phyloP scores from a whole-genome alignment of 2,797 vertebrate genomes.

The Poecile montanus region DNA sequence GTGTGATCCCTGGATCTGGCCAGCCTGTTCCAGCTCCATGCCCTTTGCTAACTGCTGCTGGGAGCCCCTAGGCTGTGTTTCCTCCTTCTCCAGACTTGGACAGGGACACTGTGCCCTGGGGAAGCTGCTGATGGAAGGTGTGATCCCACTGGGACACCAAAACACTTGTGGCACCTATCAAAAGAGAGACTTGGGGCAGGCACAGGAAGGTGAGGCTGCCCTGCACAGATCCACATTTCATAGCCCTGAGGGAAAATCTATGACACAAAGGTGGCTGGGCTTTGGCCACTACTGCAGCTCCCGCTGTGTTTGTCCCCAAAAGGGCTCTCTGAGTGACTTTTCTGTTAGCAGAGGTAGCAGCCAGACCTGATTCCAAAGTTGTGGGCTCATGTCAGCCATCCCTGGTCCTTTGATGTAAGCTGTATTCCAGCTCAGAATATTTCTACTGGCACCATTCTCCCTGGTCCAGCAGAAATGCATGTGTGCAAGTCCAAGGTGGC shows the following conservation, averaged over 20 bases:
- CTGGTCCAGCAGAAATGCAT: rapidly evolving
- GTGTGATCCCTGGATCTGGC: not conserved
- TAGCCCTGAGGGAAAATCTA: not conserved
- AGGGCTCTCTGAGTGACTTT: not conserved
- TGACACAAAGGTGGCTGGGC: rapidly evolving
- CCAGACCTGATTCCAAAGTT: not conserved
- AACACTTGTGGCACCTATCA: rapidly evolving
- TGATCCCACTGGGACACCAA: not conserved
- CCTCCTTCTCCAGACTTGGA: not conserved
- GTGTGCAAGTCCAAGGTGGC: rapidly evolving
- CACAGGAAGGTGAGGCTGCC: not conserved
- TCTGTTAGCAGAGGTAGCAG: not conserved
- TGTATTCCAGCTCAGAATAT: not conserved
- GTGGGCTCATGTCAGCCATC: rapidly evolving
- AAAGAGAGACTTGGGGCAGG: not conserved
- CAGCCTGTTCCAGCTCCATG: not conserved
- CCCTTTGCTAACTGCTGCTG: not conserved
- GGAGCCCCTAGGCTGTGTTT: not conserved
- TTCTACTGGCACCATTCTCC: not conserved
- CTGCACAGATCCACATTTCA: rapidly evolving
- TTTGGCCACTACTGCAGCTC: not conserved
- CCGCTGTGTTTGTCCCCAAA: rapidly evolving
- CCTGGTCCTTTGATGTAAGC: not conserved
- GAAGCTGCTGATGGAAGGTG: not conserved
- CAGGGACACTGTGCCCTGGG: rapidly evolving